Evolutionary conservation across 2,888 invertebrate genomes (phyloP).

Genomic region (Antitype chi): DNA sequence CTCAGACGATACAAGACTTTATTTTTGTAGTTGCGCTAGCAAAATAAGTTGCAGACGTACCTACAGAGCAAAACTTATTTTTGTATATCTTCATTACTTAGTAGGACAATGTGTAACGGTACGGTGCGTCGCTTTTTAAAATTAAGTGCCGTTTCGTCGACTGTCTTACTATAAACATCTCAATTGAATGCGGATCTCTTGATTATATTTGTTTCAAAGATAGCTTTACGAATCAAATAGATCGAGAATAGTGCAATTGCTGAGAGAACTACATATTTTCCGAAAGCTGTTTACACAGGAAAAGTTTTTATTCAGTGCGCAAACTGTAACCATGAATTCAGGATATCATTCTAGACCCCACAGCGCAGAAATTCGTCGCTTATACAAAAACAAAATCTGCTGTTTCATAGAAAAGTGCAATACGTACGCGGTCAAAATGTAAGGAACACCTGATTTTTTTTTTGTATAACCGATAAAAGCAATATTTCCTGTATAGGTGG

Average conservation of each 20-base stretch:
- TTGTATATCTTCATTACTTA: slow-evolving; percentile 14
- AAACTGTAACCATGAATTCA: no score
- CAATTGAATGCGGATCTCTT: slow-evolving; percentile 13
- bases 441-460: no score
- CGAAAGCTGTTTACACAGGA: neutral
- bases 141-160: slow-evolving; percentile 38
- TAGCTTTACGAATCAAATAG: neutral
- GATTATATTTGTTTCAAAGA: neutral
- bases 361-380: no score
- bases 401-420: no score
- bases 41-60: neutral
- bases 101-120: slow-evolving; percentile 33
- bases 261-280: neutral
- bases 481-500: no score
- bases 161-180: neutral
- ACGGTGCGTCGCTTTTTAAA: slow-evolving; percentile 38
- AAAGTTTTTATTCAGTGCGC: no score
- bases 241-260: neutral
- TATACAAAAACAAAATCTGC: no score
- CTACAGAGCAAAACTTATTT: neutral
- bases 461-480: no score
- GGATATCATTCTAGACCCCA: no score
- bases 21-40: neutral
- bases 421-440: no score
- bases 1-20: neutral